Evolutionary conservation across 2,113 vertebrate species (phyloP).

Genomic region (Perccottus glenii): DNA sequence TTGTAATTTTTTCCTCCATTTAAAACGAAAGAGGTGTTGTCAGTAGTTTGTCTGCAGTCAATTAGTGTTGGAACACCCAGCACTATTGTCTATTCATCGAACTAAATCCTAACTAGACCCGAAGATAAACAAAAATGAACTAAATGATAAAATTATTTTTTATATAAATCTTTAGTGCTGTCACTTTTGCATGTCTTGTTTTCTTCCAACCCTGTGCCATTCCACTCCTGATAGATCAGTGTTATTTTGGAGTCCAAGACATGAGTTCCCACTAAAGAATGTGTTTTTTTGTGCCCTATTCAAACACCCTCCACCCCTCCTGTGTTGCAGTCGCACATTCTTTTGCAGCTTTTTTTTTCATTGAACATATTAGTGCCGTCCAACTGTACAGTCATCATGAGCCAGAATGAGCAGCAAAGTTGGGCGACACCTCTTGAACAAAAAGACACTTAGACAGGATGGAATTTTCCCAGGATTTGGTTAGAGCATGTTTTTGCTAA

Average conservation of each 20-base stretch:
- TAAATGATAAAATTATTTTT: neutral
- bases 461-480: conserved; percentile 5
- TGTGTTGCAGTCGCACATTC: conserved; percentile 57
- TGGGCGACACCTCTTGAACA: conserved; percentile 1
- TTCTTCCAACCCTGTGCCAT: conserved; percentile 65
- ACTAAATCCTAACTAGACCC: too few species aligned
- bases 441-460: neutral
- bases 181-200: conserved; percentile 20
- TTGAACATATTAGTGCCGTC: conserved; percentile 33
- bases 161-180: conserved; percentile 37
- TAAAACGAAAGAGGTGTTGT: conserved; percentile 34
- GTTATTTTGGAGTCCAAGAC: conserved; percentile 76
- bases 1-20: conserved; percentile 58
- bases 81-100: neutral
- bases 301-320: conserved; percentile 56
- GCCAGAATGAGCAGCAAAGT: conserved; percentile 5
- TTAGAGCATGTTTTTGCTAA: conserved; percentile 19
- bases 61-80: conserved; percentile 30
- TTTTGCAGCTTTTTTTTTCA: conserved; percentile 61
- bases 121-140: neutral
- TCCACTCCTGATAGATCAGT: conserved; percentile 75
- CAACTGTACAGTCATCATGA: conserved; percentile 20
- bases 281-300: conserved; percentile 67
- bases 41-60: conserved; percentile 48
- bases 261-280: conserved; percentile 82